These are phyloP conservation scores for Meriones unguiculatus DNA, from an alignment of 2,113 vertebrate genomes.

Conservation along the genomic window DNA sequence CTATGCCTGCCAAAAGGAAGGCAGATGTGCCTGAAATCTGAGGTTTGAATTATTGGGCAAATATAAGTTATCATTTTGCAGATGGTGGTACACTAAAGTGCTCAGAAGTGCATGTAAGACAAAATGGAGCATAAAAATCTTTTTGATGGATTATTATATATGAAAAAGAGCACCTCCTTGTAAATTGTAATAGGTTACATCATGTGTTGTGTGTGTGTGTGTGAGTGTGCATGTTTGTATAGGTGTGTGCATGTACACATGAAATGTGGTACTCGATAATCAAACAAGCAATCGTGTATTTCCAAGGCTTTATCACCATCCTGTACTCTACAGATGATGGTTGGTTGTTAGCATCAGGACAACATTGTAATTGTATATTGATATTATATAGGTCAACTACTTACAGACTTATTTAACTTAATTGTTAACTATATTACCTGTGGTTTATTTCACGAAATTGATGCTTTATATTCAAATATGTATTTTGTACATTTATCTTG, in stretches of 20 bases:
- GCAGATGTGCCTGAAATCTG: not conserved
- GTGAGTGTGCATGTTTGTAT: not conserved
- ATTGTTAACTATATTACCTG: not conserved
- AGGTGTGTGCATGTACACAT: not conserved
- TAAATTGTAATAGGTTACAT: not conserved
- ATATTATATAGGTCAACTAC: not conserved
- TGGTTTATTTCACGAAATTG: not conserved
- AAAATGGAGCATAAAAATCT: not conserved
- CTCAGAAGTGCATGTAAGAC: not conserved
- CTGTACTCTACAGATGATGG: not conserved
- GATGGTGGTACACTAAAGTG: not conserved
- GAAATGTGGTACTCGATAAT: not conserved
- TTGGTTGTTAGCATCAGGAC: not conserved
- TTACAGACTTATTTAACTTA: not conserved
- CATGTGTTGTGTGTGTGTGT: not conserved
- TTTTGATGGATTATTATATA: not conserved
- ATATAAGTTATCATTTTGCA: not conserved
- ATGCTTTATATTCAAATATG: conserved; percentile 24
- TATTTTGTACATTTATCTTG: not conserved
- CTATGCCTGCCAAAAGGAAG: not conserved
- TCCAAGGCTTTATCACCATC: not conserved
- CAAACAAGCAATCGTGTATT: not conserved
- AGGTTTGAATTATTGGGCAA: not conserved
- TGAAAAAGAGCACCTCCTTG: not conserved
- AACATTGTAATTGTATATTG: not conserved